These are phyloP conservation scores for Falco biarmicus DNA, from an alignment of 2,797 vertebrate genomes.

Conservation along the genomic window DNA sequence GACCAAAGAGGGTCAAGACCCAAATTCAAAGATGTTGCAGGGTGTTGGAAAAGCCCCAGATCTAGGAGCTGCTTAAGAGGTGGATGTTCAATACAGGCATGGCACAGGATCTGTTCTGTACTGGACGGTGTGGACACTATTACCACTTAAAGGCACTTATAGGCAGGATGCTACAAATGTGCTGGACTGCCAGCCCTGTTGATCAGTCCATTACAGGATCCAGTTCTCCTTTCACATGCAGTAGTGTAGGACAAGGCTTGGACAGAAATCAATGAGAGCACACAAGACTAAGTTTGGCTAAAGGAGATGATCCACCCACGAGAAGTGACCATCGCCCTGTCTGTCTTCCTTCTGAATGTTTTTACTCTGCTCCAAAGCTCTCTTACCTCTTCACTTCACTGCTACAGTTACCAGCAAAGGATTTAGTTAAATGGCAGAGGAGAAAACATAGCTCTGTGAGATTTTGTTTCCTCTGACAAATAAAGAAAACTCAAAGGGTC, in stretches of 20 bases:
- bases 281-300: background rate
- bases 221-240: background rate
- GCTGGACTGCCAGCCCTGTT: background rate
- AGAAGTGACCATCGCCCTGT: background rate
- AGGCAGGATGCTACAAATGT: background rate
- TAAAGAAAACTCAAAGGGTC: background rate
- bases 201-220: background rate
- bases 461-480: background rate
- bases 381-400: background rate
- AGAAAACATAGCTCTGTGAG: background rate
- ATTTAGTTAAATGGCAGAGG: background rate
- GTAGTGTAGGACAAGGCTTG: background rate
- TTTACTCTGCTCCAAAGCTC: background rate
- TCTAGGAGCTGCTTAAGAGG: background rate
- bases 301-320: background rate
- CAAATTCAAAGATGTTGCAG: background rate
- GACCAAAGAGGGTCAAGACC: background rate
- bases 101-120: background rate
- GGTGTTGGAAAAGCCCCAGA: background rate
- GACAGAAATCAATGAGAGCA: background rate
- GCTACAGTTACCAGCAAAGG: background rate
- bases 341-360: background rate
- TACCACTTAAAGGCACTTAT: background rate
- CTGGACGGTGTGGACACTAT: rapidly evolving
- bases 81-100: background rate